These are phyloP conservation scores for Blomia tropicalis DNA, from an alignment of 2,888 invertebrate genomes.

Conservation along the genomic window DNA sequence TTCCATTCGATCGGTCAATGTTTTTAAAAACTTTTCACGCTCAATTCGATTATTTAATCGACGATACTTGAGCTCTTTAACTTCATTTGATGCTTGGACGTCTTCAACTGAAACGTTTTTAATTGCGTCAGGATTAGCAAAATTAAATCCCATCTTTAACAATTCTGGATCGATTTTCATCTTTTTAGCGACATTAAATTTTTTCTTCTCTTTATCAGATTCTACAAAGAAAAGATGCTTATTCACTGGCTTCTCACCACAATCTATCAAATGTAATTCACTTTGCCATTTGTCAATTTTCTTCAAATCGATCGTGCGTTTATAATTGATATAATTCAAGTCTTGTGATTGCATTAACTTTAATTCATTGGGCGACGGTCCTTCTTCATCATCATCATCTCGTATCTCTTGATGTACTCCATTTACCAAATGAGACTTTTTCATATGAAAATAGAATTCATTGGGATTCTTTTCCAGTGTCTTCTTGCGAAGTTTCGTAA, in stretches of 20 bases:
- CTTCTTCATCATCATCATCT: conserved; percentile 49
- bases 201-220: conserved; percentile 43
- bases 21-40: conserved; percentile 54
- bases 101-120: conserved; percentile 20
- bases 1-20: conserved; percentile 63
- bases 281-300: conserved; percentile 59
- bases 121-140: conserved; percentile 40
- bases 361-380: conserved; percentile 59
- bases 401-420: conserved; percentile 46
- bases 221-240: conserved; percentile 66
- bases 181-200: conserved; percentile 52
- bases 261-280: conserved; percentile 62
- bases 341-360: conserved; percentile 81
- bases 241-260: conserved; percentile 48
- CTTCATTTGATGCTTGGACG: conserved; percentile 43
- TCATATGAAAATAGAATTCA: conserved; percentile 97
- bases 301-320: conserved; percentile 62
- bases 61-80: conserved; percentile 50
- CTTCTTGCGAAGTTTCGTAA: conserved; percentile 62
- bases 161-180: conserved; percentile 58
- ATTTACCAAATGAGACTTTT: conserved; percentile 56
- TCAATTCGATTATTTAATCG: conserved; percentile 59
- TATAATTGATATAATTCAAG: conserved; percentile 69
- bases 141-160: conserved; percentile 52
- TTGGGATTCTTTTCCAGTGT: conserved; percentile 88